Base-by-base conservation (phyloP, 2,797 vertebrate genomes). In the Myripristis murdjan region DNA sequence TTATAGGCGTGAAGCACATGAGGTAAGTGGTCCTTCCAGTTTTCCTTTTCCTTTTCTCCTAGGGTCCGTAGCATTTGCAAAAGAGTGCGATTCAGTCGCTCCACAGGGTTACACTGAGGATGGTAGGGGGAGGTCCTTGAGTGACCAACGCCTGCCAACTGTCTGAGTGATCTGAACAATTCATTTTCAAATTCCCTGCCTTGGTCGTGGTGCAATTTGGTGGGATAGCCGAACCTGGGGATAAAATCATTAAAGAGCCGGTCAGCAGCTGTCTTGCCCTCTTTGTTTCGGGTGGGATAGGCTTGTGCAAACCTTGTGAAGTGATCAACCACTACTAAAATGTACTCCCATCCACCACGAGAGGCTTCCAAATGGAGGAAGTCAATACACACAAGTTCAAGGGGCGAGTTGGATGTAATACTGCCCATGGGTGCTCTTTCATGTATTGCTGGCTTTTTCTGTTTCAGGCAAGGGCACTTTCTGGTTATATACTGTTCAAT, bases 381-480 rank as follows among this genome's bases (percentile, higher is more conserved):
- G 18, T 76, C 66, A n/a, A 26, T 52, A 20, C 48, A 70, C 23
- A 63, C 58, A 1, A 70, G 52, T 22, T 70, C 51, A 10, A 70
- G 46, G 5, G 47, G 54, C 10, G 46, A 56, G 6, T 15, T 22
- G 3, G 51, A 53, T 23, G 7, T 63, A 2, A 68, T 62, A 24
- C 43, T 56, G 8, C 49, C 28, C 53, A 73, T 46, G 0, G 70
- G 53, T 48, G 58, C 48, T 46, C 51, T 44, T 11, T 35, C 18
- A 18, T 52, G 39, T 24, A 37, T 16, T 4, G 20, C 15, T 9
- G 48, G 55, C 31, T 63, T 51, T 26, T 74, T 67, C 28, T 69
- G 64, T 43, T 69, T 77, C 3, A 75, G 62, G 12, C 67, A 80
- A 0, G 6, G 7, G 20, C 67, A 71, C 2, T 23, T 71, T 11